A percentile compares a stretch with the other conserved stretches of the same genome.
Conservation (phyloP, 2,888 invertebrate genomes). For the Epistrophe eligans region DNA sequence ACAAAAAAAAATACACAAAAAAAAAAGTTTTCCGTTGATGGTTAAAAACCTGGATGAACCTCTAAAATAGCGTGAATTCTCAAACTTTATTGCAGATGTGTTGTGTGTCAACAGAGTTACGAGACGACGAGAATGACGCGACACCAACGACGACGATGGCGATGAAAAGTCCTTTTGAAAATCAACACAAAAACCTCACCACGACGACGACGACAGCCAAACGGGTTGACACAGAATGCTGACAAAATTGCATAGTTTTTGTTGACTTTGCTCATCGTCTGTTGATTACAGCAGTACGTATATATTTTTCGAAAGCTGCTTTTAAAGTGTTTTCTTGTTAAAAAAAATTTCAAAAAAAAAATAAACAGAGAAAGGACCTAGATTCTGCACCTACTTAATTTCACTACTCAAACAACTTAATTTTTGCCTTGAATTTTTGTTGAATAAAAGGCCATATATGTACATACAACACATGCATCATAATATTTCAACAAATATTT, state of each 20-base stretch:
- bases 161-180: constrained; percentile 7
- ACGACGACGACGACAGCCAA: background rate
- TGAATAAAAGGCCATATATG: background rate
- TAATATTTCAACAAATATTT: background rate
- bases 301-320: constrained; percentile 6
- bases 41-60: constrained; percentile 9
- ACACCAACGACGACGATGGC: background rate
- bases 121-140: background rate
- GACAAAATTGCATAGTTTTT: constrained; percentile 10
- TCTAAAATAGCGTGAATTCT: constrained; percentile 24
- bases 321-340: background rate
- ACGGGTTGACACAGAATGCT: background rate
- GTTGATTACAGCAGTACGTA: background rate
- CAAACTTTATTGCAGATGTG: constrained; percentile 15
- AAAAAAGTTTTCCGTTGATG: background rate
- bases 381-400: background rate
- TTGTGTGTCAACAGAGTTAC: constrained; percentile 14
- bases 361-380: background rate
- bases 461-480: background rate
- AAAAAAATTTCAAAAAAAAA: background rate
- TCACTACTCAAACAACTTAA: background rate
- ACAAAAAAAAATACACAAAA: background rate
- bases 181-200: constrained; percentile 8
- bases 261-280: constrained; percentile 20
- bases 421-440: background rate